These are phyloP conservation scores for Dendrolimus pini DNA, from an alignment of 2,888 invertebrate genomes.

Conservation along the genomic window DNA sequence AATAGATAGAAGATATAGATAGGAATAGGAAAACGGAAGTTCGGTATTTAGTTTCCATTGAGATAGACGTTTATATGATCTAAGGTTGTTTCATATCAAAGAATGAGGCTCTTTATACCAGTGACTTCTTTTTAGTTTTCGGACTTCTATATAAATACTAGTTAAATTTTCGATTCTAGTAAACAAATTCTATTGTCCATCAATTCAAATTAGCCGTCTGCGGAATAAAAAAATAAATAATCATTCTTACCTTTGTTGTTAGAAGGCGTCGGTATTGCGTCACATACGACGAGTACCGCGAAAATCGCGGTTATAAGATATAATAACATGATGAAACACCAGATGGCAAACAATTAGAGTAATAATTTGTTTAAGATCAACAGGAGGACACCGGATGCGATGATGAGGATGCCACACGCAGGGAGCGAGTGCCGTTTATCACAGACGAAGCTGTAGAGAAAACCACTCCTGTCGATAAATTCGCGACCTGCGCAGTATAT, in stretches of 20 bases:
- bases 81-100: too few species aligned
- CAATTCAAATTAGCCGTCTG: too few species aligned
- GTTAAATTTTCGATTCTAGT: too few species aligned
- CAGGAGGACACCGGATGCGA: conserved; percentile 36
- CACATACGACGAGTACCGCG: conserved; percentile 53
- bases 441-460: conserved; percentile 46
- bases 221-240: too few species aligned
- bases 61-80: too few species aligned
- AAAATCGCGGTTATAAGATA: conserved; percentile 56
- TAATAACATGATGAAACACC: conserved; percentile 45
- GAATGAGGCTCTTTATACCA: too few species aligned
- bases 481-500: conserved; percentile 68
- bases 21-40: too few species aligned
- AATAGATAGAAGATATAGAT: too few species aligned
- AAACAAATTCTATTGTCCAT: too few species aligned
- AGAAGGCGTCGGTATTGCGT: conserved; percentile 56
- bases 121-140: too few species aligned
- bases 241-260: conserved; percentile 54
- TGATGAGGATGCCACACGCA: conserved; percentile 46
- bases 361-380: conserved; percentile 17
- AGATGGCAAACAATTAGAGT: background rate
- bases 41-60: too few species aligned
- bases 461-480: conserved; percentile 67
- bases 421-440: conserved; percentile 54
- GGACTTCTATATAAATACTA: too few species aligned